These are phyloP conservation scores for Pseudopleuronectes americanus DNA, from an alignment of 2,797 vertebrate species.

Conservation along the genomic window DNA sequence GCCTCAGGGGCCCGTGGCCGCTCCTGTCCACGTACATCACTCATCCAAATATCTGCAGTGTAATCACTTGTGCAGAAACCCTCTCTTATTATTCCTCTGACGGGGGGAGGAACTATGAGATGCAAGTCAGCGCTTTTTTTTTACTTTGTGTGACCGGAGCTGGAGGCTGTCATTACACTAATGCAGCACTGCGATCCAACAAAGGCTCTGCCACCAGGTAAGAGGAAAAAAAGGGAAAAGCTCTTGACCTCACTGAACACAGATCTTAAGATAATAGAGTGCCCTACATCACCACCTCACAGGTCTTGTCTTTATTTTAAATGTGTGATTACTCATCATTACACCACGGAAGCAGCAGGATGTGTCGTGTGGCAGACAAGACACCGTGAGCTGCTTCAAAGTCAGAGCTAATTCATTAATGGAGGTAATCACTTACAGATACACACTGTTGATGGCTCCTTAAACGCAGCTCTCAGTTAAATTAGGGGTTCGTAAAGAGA, in stretches of 20 bases:
- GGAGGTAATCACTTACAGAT: conserved; percentile 12
- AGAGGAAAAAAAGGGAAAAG: background rate
- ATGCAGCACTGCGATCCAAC: conserved; percentile 65
- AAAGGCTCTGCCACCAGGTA: conserved; percentile 37
- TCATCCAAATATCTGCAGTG: conserved; percentile 73
- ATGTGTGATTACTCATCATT: conserved; percentile 42
- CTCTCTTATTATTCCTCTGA: conserved; percentile 48
- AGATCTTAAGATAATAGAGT: conserved; percentile 55
- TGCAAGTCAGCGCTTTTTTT: conserved; percentile 73
- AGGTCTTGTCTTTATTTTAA: conserved; percentile 17
- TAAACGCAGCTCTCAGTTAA: conserved; percentile 7
- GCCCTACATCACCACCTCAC: conserved; percentile 33
- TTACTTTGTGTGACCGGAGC: conserved; percentile 65
- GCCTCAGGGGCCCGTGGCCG: conserved; percentile 13
- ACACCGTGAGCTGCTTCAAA: conserved; percentile 2
- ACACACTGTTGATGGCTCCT: conserved; percentile 7
- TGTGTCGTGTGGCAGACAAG: background rate
- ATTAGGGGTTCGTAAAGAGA: background rate
- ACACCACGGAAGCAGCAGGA: conserved; percentile 10
- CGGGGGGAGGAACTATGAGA: conserved; percentile 57
- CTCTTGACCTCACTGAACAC: conserved; percentile 26
- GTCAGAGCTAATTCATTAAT: conserved; percentile 18
- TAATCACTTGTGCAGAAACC: conserved; percentile 67
- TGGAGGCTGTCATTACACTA: conserved; percentile 74
- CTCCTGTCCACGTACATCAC: conserved; percentile 56